phyloP scores from a whole-genome alignment of 2,888 invertebrate genomes.

The Dichetophora obliterata region DNA sequence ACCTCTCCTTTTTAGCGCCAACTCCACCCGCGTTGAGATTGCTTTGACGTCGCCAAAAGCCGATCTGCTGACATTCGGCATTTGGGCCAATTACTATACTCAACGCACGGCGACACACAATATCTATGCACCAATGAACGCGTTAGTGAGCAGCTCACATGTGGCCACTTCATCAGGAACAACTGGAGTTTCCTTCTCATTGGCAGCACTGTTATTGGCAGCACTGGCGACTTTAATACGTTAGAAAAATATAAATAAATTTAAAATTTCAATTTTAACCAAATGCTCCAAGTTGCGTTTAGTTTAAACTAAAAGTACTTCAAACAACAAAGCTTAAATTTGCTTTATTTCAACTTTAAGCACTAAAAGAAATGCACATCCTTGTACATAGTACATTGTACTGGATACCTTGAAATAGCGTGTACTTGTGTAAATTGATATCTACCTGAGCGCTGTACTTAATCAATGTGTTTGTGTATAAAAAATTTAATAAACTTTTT shows the following conservation, averaged over 20 bases:
- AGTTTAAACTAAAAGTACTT: too few species aligned
- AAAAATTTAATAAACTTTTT: constrained; percentile 12
- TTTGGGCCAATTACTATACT: constrained; percentile 63
- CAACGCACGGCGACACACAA: constrained; percentile 52
- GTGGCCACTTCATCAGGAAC: neutral
- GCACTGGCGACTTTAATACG: neutral
- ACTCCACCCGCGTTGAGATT: constrained; percentile 46
- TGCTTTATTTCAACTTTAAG: neutral
- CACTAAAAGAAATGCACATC: neutral
- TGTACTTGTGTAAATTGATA: neutral
- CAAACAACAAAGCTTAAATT: neutral
- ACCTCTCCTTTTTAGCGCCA: constrained; percentile 27
- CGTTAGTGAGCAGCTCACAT: neutral
- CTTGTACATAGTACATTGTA: neutral
- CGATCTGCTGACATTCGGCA: constrained; percentile 65
- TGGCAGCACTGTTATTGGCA: neutral
- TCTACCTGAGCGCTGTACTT: neutral
- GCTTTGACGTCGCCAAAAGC: constrained; percentile 51
- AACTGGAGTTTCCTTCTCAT: neutral
- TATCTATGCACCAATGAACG: constrained; percentile 48
- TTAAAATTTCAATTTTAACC: too few species aligned
- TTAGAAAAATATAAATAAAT: too few species aligned
- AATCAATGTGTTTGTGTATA: constrained; percentile 13
- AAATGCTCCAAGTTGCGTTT: too few species aligned
- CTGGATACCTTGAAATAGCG: neutral